Base-by-base conservation (phyloP, 2,888 invertebrate species). In the Pachydiplax longipennis region DNA sequence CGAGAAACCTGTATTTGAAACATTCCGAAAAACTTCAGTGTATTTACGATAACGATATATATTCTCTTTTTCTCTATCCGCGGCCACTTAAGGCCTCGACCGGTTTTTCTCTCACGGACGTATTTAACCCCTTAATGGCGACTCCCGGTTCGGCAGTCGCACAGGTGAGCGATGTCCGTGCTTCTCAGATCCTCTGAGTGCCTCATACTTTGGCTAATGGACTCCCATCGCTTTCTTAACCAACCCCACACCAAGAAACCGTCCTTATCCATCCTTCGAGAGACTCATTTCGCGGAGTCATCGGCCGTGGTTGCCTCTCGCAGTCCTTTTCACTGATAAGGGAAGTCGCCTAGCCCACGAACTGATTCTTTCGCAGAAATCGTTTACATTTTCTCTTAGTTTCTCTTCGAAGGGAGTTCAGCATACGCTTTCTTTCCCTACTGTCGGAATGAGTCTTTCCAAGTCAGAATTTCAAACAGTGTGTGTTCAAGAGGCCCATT, bases 181-280 rank as follows among this genome's bases (percentile, higher is more conserved):
- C 83, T 18, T 83, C 13, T 18, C 80, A 37, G 80, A 53, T 83
- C 83, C 87, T 61, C 87, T 61, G 37, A 65, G 87, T 87, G 87
- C 65, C 61, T 87, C 87, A 61, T 87, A 87, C 87, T 87, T 87
- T 61, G 87, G 87, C 87, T 87, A 87, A 87, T 87, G 87, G 87
- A 87, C 37, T 37, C 53, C 31, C 82, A 31, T 53, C 87, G 37
- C 87, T 31, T 87, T 61, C 37, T 61, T 61, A n/a, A 35, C n/a
- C 83, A n/a, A 40, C 53, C 53, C 25, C n/a, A 25, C 48, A n/a
- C 18, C 83, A 31, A 31, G 44, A 18, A 35, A 31, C 53, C 82
- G 25, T 18, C 18, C 37, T 61, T 37, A 22, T 65, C 61, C 87
- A 35, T 61, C 18, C 65, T 35, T 35, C 15, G 25, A 83, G 82